phyloP scores from a whole-genome alignment of 1,140 invertebrate species.

The Lerema accius region DNA sequence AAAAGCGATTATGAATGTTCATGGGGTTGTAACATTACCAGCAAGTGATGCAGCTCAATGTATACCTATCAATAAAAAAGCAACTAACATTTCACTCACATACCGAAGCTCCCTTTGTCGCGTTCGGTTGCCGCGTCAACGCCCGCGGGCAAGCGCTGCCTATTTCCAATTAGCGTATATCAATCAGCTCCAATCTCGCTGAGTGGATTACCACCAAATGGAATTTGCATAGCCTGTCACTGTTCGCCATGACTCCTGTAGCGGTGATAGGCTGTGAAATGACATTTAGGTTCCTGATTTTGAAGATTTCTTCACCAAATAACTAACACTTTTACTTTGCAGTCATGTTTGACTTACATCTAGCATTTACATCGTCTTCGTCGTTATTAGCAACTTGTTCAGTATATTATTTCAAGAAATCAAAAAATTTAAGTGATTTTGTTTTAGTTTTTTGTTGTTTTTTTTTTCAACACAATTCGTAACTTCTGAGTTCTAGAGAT shows the following conservation, averaged over 20 bases:
- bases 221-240: constrained; percentile 84
- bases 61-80: not conserved
- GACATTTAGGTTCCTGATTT: constrained; percentile 31
- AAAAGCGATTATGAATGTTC: too few species aligned
- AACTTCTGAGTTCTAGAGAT: too few species aligned
- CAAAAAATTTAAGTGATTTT: too few species aligned
- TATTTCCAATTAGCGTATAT: constrained; percentile 86
- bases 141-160: constrained; percentile 60
- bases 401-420: too few species aligned
- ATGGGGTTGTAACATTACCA: too few species aligned
- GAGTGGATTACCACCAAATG: constrained; percentile 85
- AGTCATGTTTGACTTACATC: not conserved
- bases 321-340: not conserved
- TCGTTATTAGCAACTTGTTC: too few species aligned
- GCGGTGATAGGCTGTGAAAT: constrained; percentile 43
- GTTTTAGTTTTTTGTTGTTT: too few species aligned
- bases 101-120: constrained; percentile 20
- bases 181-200: constrained; percentile 85
- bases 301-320: not conserved
- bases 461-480: too few species aligned
- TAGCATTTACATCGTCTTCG: too few species aligned
- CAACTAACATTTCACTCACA: not conserved
- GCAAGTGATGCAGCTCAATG: too few species aligned
- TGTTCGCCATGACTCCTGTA: constrained; percentile 50
- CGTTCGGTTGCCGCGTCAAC: constrained; percentile 38